Percentiles rank a stretch among this genome's conserved stretches.
These are phyloP conservation scores for Scelioninae gen. 1 DNA, from an alignment of 2,888 invertebrate genomes.

Conservation along the genomic window DNA sequence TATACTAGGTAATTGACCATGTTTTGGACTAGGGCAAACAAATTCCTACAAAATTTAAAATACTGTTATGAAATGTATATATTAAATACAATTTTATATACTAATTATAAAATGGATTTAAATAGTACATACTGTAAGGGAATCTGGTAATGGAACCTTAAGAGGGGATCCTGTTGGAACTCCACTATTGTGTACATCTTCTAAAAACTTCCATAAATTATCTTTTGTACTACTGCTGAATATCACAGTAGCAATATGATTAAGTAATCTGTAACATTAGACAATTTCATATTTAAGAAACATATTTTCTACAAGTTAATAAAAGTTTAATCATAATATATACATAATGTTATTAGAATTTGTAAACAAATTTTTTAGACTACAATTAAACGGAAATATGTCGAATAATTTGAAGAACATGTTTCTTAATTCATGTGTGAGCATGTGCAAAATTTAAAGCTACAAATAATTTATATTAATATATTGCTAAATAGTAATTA, in stretches of 20 bases:
- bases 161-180: constrained; percentile 89
- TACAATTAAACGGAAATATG: no score
- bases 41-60: constrained; percentile 88
- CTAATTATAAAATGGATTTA: background rate
- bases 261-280: constrained; percentile 87
- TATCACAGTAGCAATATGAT: constrained; percentile 91
- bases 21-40: constrained; percentile 90
- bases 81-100: background rate
- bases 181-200: constrained; percentile 88
- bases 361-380: no score
- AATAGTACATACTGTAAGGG: constrained; percentile 85
- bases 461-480: no score
- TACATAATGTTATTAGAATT: no score
- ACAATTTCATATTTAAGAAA: background rate
- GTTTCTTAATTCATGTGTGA: no score
- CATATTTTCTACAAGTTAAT: no score
- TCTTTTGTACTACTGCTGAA: constrained; percentile 86
- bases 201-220: constrained; percentile 87
- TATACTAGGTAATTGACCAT: constrained; percentile 95
- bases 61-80: background rate
- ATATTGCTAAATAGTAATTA: no score
- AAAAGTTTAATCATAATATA: no score
- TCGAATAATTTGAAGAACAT: no score
- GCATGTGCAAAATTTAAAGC: no score
- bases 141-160: constrained; percentile 86